Percentiles rank a stretch among this genome's conserved stretches.
These are phyloP conservation scores for Vollenhovia emeryi DNA, from an alignment of 1,140 invertebrate genomes.

Conservation along the genomic window DNA sequence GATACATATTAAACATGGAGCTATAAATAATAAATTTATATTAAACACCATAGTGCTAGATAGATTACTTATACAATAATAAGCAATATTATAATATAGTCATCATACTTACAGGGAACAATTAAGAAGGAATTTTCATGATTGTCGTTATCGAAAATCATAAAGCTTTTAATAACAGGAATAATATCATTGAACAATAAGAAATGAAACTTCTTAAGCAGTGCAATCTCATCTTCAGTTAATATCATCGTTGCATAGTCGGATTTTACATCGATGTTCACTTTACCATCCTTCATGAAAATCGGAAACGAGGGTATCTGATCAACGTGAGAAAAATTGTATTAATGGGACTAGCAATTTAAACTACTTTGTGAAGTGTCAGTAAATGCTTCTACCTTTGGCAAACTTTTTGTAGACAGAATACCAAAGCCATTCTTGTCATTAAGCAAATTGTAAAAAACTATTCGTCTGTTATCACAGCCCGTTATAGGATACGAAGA, in stretches of 20 bases:
- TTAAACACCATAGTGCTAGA: neutral
- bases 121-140: conserved; percentile 91
- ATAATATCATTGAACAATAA: conserved; percentile 91
- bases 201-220: conserved; percentile 87
- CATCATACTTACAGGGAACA: conserved; percentile 87
- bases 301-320: conserved; percentile 93
- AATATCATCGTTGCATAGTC: conserved; percentile 86
- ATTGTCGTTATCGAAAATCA: conserved; percentile 89
- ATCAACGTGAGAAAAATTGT: conserved; percentile 42
- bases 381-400: conserved; percentile 78
- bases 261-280: conserved; percentile 88
- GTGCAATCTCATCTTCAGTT: conserved; percentile 85
- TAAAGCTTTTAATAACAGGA: conserved; percentile 91
- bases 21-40: neutral
- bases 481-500: conserved; percentile 82
- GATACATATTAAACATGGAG: neutral
- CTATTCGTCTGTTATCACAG: conserved; percentile 76
- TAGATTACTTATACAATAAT: conserved; percentile 9
- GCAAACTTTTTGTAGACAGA: conserved; percentile 86
- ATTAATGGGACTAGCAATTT: neutral
- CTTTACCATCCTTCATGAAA: conserved; percentile 93
- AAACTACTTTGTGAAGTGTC: neutral
- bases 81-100: neutral
- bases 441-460: conserved; percentile 79
- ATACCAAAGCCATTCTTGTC: conserved; percentile 85